Percentiles rank a stretch among this genome's conserved stretches.
These are phyloP conservation scores for Sesamia nonagrioides DNA, from an alignment of 1,140 invertebrate genomes.

Conservation along the genomic window DNA sequence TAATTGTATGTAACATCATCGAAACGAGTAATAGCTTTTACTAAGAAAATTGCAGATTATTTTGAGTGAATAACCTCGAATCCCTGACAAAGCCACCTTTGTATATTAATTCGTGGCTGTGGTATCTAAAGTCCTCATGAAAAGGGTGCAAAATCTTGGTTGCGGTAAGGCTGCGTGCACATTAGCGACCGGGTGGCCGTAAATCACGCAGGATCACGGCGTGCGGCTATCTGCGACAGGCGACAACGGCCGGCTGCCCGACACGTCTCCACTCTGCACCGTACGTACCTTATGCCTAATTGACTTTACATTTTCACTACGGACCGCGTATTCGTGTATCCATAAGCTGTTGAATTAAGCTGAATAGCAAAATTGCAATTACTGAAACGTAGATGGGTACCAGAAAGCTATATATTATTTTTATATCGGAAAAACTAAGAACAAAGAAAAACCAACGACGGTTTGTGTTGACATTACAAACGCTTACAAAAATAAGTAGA, in stretches of 20 bases:
- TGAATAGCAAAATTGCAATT: background rate
- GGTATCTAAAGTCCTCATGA: constrained; percentile 44
- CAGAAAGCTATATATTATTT: background rate
- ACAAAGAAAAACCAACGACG: constrained; percentile 12
- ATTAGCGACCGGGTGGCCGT: constrained; percentile 63
- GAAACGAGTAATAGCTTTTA: background rate
- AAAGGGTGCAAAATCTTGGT: constrained; percentile 54
- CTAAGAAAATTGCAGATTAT: constrained; percentile 2
- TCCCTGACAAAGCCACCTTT: constrained; percentile 13
- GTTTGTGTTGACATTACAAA: constrained; percentile 36
- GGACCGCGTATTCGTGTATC: background rate
- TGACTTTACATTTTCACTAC: constrained; percentile 5
- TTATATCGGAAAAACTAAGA: background rate
- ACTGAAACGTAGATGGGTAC: background rate
- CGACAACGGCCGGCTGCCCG: constrained; percentile 38
- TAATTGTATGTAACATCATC: background rate
- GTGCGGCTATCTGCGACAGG: constrained; percentile 70
- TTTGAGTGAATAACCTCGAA: background rate
- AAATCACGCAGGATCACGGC: constrained; percentile 75
- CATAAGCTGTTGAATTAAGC: too few species aligned
- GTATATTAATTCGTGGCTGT: constrained; percentile 37
- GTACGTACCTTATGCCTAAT: constrained; percentile 53
- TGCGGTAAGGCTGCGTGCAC: constrained; percentile 61
- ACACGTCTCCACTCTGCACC: constrained; percentile 55
- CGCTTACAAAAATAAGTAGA: constrained; percentile 30